Percentiles rank a stretch among this genome's conserved stretches.
phyloP scores from a whole-genome alignment of 2,888 invertebrate genomes.

The Meta bourneti region DNA sequence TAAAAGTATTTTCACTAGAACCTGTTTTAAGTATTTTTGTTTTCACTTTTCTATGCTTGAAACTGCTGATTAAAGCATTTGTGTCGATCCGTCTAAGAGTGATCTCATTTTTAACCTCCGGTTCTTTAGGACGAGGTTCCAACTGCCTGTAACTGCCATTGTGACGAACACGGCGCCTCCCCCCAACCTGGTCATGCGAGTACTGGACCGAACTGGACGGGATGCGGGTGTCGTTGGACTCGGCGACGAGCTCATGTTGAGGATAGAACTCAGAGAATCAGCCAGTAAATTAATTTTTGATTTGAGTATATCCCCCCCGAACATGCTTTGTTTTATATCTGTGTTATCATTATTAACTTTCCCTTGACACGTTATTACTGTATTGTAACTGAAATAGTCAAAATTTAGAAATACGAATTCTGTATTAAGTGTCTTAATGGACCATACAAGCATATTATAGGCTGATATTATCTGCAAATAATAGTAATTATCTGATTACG shows the following conservation, averaged over 20 bases:
- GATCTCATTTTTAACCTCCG: slow-evolving; percentile 31
- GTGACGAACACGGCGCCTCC: slow-evolving; percentile 82
- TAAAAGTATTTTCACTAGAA: too few species aligned
- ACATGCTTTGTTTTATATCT: too few species aligned
- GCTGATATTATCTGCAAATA: too few species aligned
- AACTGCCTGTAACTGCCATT: slow-evolving; percentile 81
- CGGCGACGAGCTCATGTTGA: slow-evolving; percentile 81
- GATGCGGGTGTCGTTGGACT: slow-evolving; percentile 82
- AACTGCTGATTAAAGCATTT: too few species aligned
- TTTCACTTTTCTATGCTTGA: too few species aligned
- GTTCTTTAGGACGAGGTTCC: slow-evolving; percentile 80
- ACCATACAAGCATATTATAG: too few species aligned
- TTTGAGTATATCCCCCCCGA: background rate
- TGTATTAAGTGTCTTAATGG: too few species aligned
- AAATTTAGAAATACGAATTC: too few species aligned
- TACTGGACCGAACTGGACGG: slow-evolving; percentile 81
- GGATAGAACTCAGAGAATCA: slow-evolving; percentile 81
- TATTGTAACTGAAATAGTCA: background rate
- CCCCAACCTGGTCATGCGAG: slow-evolving; percentile 82
- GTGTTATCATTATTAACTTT: too few species aligned
- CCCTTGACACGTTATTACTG: background rate
- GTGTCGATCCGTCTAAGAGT: background rate
- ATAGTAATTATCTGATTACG: too few species aligned
- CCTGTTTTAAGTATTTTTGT: too few species aligned
- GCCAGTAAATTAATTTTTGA: slow-evolving; percentile 78